Conservation (phyloP, 2,113 vertebrate species). For the Bettongia penicillata region DNA sequence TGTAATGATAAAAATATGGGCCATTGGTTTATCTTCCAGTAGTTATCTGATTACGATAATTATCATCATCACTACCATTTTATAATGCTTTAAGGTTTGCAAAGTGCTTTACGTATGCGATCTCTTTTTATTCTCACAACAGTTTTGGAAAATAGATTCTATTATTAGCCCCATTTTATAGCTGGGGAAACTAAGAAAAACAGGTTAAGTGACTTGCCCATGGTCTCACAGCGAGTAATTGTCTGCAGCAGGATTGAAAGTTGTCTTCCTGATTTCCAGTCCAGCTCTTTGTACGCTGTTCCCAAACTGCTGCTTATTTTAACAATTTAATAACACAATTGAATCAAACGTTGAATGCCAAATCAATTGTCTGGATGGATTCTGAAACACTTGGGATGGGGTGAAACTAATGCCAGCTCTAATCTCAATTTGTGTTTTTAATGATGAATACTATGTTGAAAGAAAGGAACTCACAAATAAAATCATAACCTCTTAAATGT, state of each 20-base stretch:
- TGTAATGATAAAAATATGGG: background rate
- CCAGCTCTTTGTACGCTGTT: background rate
- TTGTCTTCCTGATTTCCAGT: background rate
- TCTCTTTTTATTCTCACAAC: background rate
- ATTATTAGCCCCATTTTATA: background rate
- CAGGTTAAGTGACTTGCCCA: background rate
- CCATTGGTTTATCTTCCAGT: background rate
- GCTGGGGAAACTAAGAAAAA: background rate
- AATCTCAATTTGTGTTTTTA: background rate
- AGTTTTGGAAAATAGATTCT: background rate
- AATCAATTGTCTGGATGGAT: background rate
- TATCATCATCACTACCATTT: conserved; percentile 24
- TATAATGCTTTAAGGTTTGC: background rate
- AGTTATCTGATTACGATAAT: conserved; percentile 1
- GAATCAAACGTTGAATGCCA: background rate
- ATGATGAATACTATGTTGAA: background rate
- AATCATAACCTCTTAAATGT: background rate
- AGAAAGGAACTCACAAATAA: background rate
- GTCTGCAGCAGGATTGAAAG: background rate
- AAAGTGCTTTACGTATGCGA: background rate
- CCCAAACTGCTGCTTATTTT: background rate
- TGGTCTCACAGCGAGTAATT: background rate
- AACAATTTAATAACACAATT: background rate
- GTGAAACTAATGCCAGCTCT: background rate
- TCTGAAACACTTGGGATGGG: background rate